phyloP scores from a whole-genome alignment of 2,888 invertebrate species.

The Lasioglossum oenotherae region DNA sequence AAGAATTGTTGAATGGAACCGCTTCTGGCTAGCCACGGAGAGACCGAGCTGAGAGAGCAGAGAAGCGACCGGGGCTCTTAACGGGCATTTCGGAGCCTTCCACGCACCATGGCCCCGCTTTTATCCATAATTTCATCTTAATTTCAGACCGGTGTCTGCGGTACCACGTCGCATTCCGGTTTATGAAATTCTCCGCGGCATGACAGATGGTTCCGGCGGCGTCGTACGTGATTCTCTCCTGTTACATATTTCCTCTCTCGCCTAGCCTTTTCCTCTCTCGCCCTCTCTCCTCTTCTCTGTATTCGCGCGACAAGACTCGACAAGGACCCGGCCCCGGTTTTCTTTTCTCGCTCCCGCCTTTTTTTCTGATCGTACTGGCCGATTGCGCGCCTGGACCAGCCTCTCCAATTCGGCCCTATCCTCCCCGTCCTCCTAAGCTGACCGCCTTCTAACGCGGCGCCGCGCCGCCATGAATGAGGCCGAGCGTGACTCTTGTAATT shows the following conservation, averaged over 20 bases:
- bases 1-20: conserved; percentile 55
- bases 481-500: conserved; percentile 74
- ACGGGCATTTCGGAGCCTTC: conserved; percentile 53
- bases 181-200: conserved; percentile 72
- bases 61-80: conserved; percentile 46
- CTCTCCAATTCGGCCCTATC: conserved; percentile 44
- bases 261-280: conserved; percentile 27
- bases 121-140: conserved; percentile 74
- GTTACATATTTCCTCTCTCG: conserved; percentile 51
- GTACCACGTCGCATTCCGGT: conserved; percentile 67
- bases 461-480: conserved; percentile 74
- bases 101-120: conserved; percentile 55
- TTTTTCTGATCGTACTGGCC: conserved; percentile 75
- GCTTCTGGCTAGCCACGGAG: conserved; percentile 17
- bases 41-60: conserved; percentile 15
- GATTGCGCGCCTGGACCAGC: conserved; percentile 74
- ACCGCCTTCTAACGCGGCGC: conserved; percentile 68
- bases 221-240: conserved; percentile 72
- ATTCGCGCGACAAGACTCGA: conserved; percentile 45
- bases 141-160: conserved; percentile 58
- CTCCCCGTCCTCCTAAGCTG: conserved; percentile 52
- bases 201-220: conserved; percentile 75
- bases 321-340: conserved; percentile 41
- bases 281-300: conserved; percentile 17
- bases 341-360: conserved; percentile 71